phyloP scores from a whole-genome alignment of 2,888 invertebrate genomes.

The Trypoxylon attenuatum region DNA sequence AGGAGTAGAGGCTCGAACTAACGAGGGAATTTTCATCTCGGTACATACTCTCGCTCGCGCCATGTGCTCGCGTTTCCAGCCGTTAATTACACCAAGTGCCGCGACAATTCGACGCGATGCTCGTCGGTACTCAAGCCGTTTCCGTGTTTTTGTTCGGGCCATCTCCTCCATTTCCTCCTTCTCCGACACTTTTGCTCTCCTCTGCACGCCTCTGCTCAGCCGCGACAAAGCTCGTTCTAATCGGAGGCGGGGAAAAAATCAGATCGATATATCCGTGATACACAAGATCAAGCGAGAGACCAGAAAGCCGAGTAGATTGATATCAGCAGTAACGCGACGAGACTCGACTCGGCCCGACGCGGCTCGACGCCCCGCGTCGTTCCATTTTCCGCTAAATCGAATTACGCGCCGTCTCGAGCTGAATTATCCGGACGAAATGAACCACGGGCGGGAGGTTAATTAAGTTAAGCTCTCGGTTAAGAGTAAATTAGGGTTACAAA shows the following conservation, averaged over 20 bases:
- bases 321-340: not conserved
- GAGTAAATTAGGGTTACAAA: constrained; percentile 41
- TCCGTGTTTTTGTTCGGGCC: not conserved
- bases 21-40: not conserved
- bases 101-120: not conserved
- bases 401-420: constrained; percentile 34
- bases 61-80: not conserved
- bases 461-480: constrained; percentile 33
- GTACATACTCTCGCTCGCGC: not conserved
- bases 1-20: not conserved
- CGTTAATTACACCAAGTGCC: not conserved
- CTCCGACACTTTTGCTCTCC: too few relatives aligned
- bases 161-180: not conserved
- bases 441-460: constrained; percentile 31
- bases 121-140: too few relatives aligned
- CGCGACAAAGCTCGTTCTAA: not conserved
- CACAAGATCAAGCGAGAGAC: not conserved
- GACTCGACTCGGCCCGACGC: not conserved
- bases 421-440: constrained; percentile 35
- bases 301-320: not conserved
- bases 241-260: not conserved
- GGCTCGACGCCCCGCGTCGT: too few relatives aligned
- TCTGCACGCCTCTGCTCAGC: too few relatives aligned
- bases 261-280: not conserved
- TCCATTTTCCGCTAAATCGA: constrained; percentile 26